phyloP scores from a whole-genome alignment of 2,797 vertebrate genomes.

The Sebastiscus tertius region DNA sequence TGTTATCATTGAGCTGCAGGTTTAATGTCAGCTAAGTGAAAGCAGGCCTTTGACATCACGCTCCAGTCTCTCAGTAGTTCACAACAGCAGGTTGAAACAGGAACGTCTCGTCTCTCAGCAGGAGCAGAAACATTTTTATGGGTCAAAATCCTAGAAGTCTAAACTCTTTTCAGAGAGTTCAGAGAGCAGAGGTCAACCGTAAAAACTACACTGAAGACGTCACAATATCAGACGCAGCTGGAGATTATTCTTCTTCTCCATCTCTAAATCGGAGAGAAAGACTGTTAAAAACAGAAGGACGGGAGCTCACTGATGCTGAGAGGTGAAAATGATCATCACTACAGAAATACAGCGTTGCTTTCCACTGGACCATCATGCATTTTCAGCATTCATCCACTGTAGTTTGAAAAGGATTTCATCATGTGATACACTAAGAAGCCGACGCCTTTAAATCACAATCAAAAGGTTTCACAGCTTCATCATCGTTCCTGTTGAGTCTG shows the following conservation, averaged over 20 bases:
- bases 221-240: constrained; percentile 1
- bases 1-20: background rate
- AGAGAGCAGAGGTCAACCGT: background rate
- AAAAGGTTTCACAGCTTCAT: background rate
- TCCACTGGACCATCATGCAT: background rate
- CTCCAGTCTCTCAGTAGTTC: background rate
- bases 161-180: background rate
- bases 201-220: background rate
- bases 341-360: background rate
- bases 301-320: background rate
- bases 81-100: background rate
- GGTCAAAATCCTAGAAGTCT: background rate
- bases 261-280: background rate
- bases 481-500: background rate
- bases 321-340: background rate
- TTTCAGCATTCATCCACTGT: background rate
- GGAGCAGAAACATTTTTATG: background rate
- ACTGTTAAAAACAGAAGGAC: background rate
- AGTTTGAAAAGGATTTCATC: background rate
- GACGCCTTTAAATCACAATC: background rate
- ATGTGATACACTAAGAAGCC: background rate
- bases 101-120: background rate
- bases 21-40: constrained; percentile 11
- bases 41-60: background rate
- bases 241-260: background rate